These are phyloP conservation scores for Caranx melampygus DNA, from an alignment of 2,113 vertebrate species.

Conservation along the genomic window DNA sequence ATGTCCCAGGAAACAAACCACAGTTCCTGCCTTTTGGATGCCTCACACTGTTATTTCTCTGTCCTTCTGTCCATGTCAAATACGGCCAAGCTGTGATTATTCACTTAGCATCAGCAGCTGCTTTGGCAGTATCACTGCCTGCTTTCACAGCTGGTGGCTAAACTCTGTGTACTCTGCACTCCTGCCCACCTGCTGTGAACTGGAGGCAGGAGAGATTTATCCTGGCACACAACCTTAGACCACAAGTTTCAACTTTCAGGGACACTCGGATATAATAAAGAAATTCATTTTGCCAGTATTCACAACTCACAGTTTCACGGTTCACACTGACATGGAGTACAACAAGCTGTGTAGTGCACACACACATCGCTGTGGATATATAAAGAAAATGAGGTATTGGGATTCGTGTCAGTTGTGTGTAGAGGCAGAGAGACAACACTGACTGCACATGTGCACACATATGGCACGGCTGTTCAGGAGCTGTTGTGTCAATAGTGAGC, in stretches of 20 bases:
- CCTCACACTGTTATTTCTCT: slow-evolving; percentile 21
- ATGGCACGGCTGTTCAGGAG: slow-evolving; percentile 4
- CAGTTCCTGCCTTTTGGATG: slow-evolving; percentile 26
- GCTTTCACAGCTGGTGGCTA: slow-evolving; percentile 66
- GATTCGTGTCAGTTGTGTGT: neutral
- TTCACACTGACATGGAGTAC: neutral
- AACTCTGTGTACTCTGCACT: slow-evolving; percentile 62
- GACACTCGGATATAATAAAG: slow-evolving; percentile 30
- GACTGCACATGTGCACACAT: slow-evolving; percentile 20
- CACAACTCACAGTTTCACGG: neutral
- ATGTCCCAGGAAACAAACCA: slow-evolving; percentile 6
- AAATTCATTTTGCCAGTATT: neutral
- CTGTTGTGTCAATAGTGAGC: slow-evolving; percentile 45
- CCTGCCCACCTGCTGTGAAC: slow-evolving; percentile 54
- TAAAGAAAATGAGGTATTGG: neutral
- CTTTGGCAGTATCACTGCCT: slow-evolving; percentile 55
- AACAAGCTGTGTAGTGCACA: neutral
- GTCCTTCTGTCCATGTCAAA: slow-evolving; percentile 45
- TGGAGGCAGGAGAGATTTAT: slow-evolving; percentile 49
- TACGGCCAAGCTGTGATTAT: slow-evolving; percentile 63
- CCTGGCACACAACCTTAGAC: slow-evolving; percentile 46
- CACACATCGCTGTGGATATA: neutral
- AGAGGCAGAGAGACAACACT: slow-evolving; percentile 4
- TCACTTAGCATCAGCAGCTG: slow-evolving; percentile 68
- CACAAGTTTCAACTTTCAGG: slow-evolving; percentile 46